phyloP scores from a whole-genome alignment of 2,113 vertebrate genomes.

The Herpetotheres cachinnans region DNA sequence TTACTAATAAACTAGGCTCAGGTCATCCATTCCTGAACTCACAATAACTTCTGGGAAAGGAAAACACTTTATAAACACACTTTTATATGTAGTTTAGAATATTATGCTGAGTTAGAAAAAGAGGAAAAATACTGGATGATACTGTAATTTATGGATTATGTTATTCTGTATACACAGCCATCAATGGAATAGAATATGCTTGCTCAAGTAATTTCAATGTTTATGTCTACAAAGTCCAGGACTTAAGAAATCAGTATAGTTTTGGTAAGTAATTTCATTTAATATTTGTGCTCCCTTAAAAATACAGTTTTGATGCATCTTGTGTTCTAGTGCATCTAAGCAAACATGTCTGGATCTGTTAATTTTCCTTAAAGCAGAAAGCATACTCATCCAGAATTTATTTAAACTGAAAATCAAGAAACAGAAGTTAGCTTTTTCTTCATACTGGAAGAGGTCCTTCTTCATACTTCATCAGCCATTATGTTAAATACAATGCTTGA shows the following conservation, averaged over 20 bases:
- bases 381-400: background rate
- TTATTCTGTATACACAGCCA: background rate
- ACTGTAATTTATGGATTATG: background rate
- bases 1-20: background rate
- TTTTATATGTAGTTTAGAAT: background rate
- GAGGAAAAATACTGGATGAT: background rate
- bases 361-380: background rate
- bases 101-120: background rate
- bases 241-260: background rate
- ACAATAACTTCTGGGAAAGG: background rate
- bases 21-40: background rate
- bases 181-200: background rate
- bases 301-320: background rate
- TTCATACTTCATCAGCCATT: background rate
- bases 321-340: background rate
- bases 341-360: background rate
- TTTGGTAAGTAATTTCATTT: background rate
- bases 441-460: background rate
- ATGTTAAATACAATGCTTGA: background rate
- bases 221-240: background rate
- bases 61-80: background rate
- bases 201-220: background rate
- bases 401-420: background rate
- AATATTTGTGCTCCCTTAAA: background rate
- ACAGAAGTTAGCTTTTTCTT: background rate